These are phyloP conservation scores for Orthosia incerta DNA, from an alignment of 2,888 invertebrate species.

Conservation along the genomic window DNA sequence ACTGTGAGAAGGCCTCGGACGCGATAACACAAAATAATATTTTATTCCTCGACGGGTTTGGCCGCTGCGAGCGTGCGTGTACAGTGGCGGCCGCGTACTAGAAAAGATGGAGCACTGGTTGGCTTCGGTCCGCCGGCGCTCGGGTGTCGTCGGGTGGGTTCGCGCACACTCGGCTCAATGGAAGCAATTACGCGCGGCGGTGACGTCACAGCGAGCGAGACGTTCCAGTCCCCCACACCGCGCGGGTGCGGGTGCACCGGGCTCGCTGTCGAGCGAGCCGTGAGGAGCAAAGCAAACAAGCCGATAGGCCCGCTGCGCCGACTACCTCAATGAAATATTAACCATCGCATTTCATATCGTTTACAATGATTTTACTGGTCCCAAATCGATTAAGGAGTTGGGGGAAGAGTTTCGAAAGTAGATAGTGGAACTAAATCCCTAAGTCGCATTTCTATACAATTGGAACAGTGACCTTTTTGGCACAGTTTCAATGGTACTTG, in stretches of 20 bases:
- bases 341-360: slow-evolving; percentile 24
- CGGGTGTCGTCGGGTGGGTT: slow-evolving; percentile 78
- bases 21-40: slow-evolving; percentile 69
- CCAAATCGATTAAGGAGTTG: slow-evolving; percentile 2
- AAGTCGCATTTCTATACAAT: slow-evolving; percentile 12
- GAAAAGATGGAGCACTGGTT: slow-evolving; percentile 86
- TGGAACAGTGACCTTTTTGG: slow-evolving; percentile 57
- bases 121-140: slow-evolving; percentile 82
- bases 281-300: slow-evolving; percentile 34
- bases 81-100: slow-evolving; percentile 86
- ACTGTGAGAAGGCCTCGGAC: slow-evolving; percentile 64
- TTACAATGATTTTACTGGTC: slow-evolving; percentile 15
- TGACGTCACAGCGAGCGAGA: slow-evolving; percentile 84
- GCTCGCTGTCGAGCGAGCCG: slow-evolving; percentile 25
- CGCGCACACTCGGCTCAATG: slow-evolving; percentile 83
- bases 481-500: slow-evolving; percentile 44
- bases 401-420: neutral
- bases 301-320: slow-evolving; percentile 4
- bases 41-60: slow-evolving; percentile 63
- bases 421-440: neutral
- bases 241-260: slow-evolving; percentile 71
- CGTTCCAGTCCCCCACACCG: slow-evolving; percentile 65
- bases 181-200: slow-evolving; percentile 79
- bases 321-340: slow-evolving; percentile 52
- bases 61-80: slow-evolving; percentile 77